phyloP scores from a whole-genome alignment of 2,113 vertebrate species.

The Ammospiza nelsoni region DNA sequence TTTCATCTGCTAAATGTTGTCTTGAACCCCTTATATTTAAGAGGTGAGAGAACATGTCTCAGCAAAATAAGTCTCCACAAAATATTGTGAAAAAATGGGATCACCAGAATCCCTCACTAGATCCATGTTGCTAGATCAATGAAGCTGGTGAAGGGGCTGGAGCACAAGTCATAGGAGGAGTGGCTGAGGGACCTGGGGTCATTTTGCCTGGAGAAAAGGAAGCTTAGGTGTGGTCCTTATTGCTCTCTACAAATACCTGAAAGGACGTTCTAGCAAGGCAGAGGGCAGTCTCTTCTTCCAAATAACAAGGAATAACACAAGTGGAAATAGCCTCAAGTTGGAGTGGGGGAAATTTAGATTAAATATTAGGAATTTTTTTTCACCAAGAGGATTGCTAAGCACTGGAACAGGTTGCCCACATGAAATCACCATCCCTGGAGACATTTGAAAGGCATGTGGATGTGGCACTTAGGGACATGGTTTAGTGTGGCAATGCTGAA shows the following conservation, averaged over 20 bases:
- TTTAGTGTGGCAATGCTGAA: neutral
- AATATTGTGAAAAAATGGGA: neutral
- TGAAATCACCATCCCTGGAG: neutral
- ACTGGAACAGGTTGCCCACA: neutral
- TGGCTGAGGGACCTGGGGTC: too few species aligned
- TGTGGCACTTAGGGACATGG: neutral
- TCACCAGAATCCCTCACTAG: neutral
- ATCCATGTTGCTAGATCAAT: neutral
- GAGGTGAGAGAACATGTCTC: neutral
- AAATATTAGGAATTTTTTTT: neutral
- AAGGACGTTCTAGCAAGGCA: neutral
- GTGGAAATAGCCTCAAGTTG: neutral
- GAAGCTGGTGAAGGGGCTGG: neutral
- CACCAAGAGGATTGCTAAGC: neutral
- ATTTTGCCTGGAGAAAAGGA: neutral
- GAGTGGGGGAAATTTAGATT: fast-evolving
- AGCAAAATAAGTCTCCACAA: neutral
- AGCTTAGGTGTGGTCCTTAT: neutral
- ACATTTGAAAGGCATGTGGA: neutral
- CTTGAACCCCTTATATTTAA: neutral
- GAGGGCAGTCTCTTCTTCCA: neutral
- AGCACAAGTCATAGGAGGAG: neutral
- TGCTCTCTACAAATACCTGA: neutral
- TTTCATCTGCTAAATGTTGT: neutral
- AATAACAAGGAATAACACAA: neutral